Evolutionary conservation across 2,888 invertebrate genomes (phyloP), one percentile per base, ranked within the genome.

Genomic region (Eumacrocentrus americanus): DNA sequence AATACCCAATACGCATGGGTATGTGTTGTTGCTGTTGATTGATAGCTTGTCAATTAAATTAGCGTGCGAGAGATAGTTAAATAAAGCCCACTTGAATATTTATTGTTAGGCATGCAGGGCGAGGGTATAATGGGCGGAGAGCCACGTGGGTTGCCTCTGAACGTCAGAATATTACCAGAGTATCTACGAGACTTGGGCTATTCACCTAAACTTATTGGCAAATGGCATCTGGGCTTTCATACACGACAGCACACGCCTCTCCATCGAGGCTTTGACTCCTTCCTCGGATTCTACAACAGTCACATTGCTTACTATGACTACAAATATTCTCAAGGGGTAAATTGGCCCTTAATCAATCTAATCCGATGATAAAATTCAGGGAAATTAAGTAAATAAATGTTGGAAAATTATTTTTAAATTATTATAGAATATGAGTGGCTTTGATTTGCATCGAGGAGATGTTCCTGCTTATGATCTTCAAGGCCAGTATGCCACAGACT

Each of bases 251-350:
- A 88, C 74, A 87, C 91, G 3, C 94, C 94, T 1, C 86, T 86
- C 0, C 83, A 83, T 61, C 84, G 93, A 50, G 94, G 94, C 1
- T 97, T 92, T 75, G 89, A 92, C 70, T 84, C 86, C 6, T 92
- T 94, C 77, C 90, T 89, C 73, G 96, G 96, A 1, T 95, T 93
- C 76, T 91, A 91, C 84, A 90, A 91, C 60, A 94, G 92, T 3
- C 89, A 86, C 67, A 87, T 92, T 58, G 94, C 94, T 75, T 96
- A 95, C 75, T 92, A 87, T 72, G 88, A 90, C 69, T 87, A 89
- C 65, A 84, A 83, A 20, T 81, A 85, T 9, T 72, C 80, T n/a
- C 84, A 84, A 74, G 81, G 81, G 29, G 72, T 73, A 58, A 69
- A 70, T n/a, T 23, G 7, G 14, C 23, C 37, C 16, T 57, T 42